Percentiles rank a stretch among this genome's conserved stretches.
phyloP scores from a whole-genome alignment of 2,113 vertebrate species.

The Cavia aperea region DNA sequence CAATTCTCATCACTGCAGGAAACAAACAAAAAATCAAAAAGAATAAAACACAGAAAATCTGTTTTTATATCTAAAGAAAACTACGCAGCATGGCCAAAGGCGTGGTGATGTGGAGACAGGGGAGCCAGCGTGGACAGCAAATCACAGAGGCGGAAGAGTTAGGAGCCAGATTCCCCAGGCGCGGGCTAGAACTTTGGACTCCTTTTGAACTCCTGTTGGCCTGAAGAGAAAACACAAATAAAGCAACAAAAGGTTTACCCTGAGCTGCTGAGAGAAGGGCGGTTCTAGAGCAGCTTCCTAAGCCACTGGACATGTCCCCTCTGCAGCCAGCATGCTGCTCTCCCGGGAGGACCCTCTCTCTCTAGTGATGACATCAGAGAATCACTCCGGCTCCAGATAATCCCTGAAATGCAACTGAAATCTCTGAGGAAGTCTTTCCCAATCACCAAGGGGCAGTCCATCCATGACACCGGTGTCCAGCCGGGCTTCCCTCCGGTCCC shows the following conservation, averaged over 20 bases:
- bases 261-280: not conserved
- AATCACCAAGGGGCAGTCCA: not conserved
- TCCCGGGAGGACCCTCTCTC: not conserved
- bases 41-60: not conserved
- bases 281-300: not conserved
- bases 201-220: not conserved
- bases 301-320: no score
- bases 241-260: not conserved
- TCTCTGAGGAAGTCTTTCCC: not conserved
- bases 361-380: not conserved
- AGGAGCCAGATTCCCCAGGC: not conserved
- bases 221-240: not conserved
- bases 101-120: no score
- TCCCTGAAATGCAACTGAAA: not conserved
- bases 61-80: not conserved
- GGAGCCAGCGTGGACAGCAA: not conserved
- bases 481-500: no score
- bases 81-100: not conserved
- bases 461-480: fast-evolving
- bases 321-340: not conserved
- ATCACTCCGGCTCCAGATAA: not conserved
- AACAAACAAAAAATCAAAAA: not conserved
- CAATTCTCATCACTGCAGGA: not conserved
- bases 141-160: not conserved
- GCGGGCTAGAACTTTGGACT: no score